A percentile compares a stretch with the other conserved stretches of the same genome.
Evolutionary conservation across 2,888 invertebrate genomes (phyloP).

Genomic region (Pristionchus japonicus): DNA sequence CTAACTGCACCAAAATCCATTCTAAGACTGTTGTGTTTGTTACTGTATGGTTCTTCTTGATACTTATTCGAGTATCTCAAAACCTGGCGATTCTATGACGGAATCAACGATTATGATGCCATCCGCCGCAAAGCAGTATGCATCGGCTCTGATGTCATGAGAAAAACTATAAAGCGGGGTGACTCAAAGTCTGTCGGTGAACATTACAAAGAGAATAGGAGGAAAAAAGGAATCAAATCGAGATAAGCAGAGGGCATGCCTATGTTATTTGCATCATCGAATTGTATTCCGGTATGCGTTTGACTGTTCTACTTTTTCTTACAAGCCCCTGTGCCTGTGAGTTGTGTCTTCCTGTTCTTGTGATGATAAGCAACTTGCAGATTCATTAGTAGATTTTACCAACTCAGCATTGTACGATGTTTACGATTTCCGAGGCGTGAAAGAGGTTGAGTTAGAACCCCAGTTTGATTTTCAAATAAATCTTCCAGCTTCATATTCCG

Average conservation of each 20-base stretch:
- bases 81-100: background rate
- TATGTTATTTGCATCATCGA: background rate
- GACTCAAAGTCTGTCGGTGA: background rate
- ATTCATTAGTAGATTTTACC: background rate
- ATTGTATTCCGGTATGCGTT: background rate
- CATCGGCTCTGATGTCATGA: background rate
- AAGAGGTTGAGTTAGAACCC: background rate
- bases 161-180: background rate
- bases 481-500: background rate
- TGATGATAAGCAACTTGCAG: no score
- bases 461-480: background rate
- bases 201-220: background rate
- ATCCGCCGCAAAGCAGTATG: background rate
- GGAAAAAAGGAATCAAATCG: background rate
- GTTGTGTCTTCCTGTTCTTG: no score
- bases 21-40: background rate
- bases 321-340: no score
- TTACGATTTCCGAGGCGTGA: background rate
- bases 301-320: background rate
- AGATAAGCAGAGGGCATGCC: background rate
- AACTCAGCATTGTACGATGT: background rate
- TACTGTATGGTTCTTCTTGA: background rate
- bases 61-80: background rate
- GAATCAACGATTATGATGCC: no score
- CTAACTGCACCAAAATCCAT: no score